These are phyloP conservation scores for Semaprochilodus insignis DNA, from an alignment of 2,797 vertebrate genomes.

Conservation along the genomic window DNA sequence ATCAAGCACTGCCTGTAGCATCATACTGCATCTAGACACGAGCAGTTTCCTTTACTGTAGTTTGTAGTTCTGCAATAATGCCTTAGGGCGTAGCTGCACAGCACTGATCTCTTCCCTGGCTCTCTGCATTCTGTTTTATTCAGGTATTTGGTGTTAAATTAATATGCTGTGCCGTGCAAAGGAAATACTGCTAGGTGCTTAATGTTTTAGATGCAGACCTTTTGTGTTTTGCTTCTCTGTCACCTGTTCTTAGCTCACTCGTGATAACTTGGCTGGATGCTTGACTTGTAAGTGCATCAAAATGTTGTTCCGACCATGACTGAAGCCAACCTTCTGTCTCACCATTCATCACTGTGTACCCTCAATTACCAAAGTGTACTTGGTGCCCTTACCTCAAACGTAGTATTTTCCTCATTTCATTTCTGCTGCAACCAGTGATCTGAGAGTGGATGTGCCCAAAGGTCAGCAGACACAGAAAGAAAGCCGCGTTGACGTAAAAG, in stretches of 20 bases:
- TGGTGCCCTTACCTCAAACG: neutral
- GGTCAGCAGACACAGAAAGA: conserved; percentile 14
- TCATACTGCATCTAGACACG: neutral
- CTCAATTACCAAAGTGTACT: neutral
- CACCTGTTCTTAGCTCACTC: neutral
- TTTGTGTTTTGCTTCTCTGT: neutral
- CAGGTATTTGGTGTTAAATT: neutral
- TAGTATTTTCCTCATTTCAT: conserved; percentile 6
- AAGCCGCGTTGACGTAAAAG: neutral
- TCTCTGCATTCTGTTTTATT: neutral
- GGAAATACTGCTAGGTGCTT: neutral
- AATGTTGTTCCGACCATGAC: neutral
- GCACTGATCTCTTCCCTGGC: conserved; percentile 1
- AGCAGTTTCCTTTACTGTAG: neutral
- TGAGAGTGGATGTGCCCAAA: conserved; percentile 14
- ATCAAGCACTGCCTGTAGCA: neutral
- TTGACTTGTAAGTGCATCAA: conserved; percentile 16
- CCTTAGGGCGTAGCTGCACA: neutral
- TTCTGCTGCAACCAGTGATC: conserved; percentile 16
- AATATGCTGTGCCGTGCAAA: neutral
- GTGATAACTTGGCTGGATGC: neutral
- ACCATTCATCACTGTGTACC: neutral
- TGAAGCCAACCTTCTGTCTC: neutral
- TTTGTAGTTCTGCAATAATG: neutral
- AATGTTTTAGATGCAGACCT: neutral